Conservation (phyloP, 2,113 vertebrate genomes). For the Reinhardtius hippoglossoides region DNA sequence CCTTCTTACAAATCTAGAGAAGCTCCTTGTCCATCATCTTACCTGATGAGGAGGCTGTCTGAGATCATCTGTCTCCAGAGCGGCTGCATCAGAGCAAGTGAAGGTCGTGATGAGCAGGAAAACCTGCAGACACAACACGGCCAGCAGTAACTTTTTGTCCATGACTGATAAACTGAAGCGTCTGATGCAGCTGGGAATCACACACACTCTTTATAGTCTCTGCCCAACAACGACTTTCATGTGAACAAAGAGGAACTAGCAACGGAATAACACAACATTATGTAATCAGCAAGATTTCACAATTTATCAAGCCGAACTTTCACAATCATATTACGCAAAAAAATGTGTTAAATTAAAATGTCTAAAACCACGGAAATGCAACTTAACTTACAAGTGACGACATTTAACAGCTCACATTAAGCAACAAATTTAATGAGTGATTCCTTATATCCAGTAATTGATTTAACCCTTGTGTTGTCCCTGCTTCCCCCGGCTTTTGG, state of each 20-base stretch:
- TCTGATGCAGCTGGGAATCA: neutral
- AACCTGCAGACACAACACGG: slow-evolving; percentile 58
- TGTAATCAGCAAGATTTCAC: neutral
- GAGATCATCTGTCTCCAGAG: neutral
- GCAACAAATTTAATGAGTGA: too few relatives aligned
- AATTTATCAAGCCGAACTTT: neutral
- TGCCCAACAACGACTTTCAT: neutral
- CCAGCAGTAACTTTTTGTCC: slow-evolving; percentile 43
- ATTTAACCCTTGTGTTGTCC: too few relatives aligned
- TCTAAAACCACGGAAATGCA: too few relatives aligned
- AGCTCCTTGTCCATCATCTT: neutral
- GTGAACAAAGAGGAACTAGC: neutral
- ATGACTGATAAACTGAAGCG: slow-evolving; percentile 27
- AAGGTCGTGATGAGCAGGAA: slow-evolving; percentile 53
- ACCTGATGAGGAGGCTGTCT: neutral
- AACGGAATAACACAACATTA: neutral
- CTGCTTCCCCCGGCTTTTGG: too few relatives aligned
- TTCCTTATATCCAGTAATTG: too few relatives aligned
- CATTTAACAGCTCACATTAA: too few relatives aligned
- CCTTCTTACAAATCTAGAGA: neutral
- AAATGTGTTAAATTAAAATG: too few relatives aligned
- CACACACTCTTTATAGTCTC: slow-evolving; percentile 13
- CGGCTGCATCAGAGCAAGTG: slow-evolving; percentile 4
- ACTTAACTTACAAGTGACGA: too few relatives aligned
- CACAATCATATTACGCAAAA: neutral